Base-by-base conservation (phyloP, 2,888 invertebrate genomes). In the Melieria crassipennis region DNA sequence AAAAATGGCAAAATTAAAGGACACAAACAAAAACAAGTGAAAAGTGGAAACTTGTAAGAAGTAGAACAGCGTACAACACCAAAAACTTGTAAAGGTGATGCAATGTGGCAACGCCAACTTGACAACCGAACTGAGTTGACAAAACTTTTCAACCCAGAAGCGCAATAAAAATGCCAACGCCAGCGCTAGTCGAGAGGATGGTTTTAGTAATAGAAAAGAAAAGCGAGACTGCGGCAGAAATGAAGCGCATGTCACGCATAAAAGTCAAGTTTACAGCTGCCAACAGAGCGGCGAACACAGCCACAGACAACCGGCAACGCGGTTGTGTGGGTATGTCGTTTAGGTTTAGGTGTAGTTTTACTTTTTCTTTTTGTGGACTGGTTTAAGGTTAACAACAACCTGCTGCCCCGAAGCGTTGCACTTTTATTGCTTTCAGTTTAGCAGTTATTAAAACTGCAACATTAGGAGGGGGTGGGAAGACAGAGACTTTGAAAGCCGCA, bases 61-160 rank as follows among this genome's bases (percentile, higher is more conserved):
- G 30, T 43, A 45, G 6, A 43, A 60, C 60, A 7, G 9, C 43
- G 42, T 10, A 42, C 4, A 6, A 47, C 5, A 9, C 9, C 13
- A 63, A 30, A 63, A 56, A 46, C 13, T n/a, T 4, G 5, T 55
- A 5, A 46, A 65, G 30, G 30, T 30, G 30, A 30, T 30, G 30
- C 30, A 30, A 65, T 65, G 46, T n/a, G 47, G 47, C 43, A 5
- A 7, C n/a, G 30, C 6, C 47, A 66, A 48, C 57, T 58, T 57
- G 43, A 56, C 57, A 57, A 48, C 42, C 48, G 13, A 57, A 42
- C 42, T 57, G 58, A 66, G 66, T 58, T 58, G 58, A 4, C 30
- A 42, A 66, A 66, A 58, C 47, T 66, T 66, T 48, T 61, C 50
- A 50, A 11, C 50, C 7, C 11, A 50, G 50, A 11, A 50, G 11